These are phyloP conservation scores for Apantesis nais DNA, from an alignment of 2,888 invertebrate species.

Conservation along the genomic window DNA sequence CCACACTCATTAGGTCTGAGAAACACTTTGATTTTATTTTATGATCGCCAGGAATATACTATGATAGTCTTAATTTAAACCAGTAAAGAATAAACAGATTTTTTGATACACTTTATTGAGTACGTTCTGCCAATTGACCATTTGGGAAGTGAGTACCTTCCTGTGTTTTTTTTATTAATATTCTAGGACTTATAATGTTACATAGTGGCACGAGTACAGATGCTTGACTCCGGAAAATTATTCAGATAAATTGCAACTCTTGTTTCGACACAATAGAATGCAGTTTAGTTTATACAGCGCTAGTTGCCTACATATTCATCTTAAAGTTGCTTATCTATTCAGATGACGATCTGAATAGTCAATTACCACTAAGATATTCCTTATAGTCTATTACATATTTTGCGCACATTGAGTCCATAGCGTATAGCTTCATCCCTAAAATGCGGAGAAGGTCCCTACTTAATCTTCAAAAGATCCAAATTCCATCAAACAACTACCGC, in stretches of 20 bases:
- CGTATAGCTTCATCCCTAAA: not conserved
- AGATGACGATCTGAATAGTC: too few species aligned
- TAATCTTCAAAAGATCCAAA: not conserved
- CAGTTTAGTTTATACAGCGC: not conserved
- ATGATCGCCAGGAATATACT: constrained; percentile 50
- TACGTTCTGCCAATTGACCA: not conserved
- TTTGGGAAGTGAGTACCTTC: not conserved
- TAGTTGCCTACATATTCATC: too few species aligned
- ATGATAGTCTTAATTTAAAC: constrained; percentile 46
- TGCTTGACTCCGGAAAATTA: too few species aligned
- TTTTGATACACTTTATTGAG: constrained; percentile 13
- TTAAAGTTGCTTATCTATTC: too few species aligned
- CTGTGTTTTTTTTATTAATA: not conserved
- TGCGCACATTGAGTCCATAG: too few species aligned
- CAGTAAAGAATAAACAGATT: constrained; percentile 9
- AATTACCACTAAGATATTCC: too few species aligned
- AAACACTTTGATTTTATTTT: constrained; percentile 56
- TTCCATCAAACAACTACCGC: not conserved
- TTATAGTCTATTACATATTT: too few species aligned
- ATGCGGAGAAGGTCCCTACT: not conserved
- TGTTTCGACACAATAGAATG: not conserved
- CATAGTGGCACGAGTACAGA: too few species aligned
- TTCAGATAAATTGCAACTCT: not conserved
- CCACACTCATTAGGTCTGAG: constrained; percentile 41
- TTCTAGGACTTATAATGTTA: not conserved